A percentile compares a stretch with the other conserved stretches of the same genome.
Evolutionary conservation across 2,113 vertebrate species (phyloP).

Genomic region (Mus musculus): DNA sequence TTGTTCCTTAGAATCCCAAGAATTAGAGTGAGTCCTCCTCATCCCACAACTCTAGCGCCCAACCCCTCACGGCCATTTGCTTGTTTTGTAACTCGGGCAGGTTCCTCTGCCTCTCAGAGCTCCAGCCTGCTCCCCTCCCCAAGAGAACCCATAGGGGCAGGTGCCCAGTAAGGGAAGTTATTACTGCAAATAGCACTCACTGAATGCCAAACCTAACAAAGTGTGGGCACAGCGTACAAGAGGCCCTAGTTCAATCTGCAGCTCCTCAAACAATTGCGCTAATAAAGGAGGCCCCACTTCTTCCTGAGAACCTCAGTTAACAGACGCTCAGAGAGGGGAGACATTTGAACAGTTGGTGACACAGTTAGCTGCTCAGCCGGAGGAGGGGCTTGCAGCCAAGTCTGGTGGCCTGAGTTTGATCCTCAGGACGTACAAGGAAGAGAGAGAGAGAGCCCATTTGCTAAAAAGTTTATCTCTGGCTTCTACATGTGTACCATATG

Average conservation of each 20-base stretch:
- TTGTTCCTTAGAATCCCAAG: slow-evolving; percentile 53
- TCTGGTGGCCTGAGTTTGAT: not conserved
- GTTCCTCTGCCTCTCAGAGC: not conserved
- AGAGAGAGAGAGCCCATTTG: not conserved
- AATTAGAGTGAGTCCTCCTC: not conserved
- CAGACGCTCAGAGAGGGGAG: too few species aligned
- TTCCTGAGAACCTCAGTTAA: not conserved
- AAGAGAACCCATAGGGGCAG: not conserved
- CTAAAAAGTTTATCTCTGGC: not conserved
- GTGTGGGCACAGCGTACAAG: too few species aligned
- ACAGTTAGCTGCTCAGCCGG: not conserved
- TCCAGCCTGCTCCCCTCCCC: not conserved
- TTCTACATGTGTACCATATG: not conserved
- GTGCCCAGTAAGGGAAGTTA: not conserved
- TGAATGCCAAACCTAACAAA: not conserved
- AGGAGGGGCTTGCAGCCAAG: not conserved
- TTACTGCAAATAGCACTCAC: not conserved
- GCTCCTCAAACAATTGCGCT: not conserved
- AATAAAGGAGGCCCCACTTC: not conserved
- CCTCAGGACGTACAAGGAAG: not conserved
- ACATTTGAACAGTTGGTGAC: not conserved
- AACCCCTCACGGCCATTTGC: not conserved
- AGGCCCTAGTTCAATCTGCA: not conserved
- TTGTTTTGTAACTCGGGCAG: not conserved
- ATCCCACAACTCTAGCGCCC: not conserved